phyloP scores from a whole-genome alignment of 2,113 vertebrate species.

The Hemiprocne comata region DNA sequence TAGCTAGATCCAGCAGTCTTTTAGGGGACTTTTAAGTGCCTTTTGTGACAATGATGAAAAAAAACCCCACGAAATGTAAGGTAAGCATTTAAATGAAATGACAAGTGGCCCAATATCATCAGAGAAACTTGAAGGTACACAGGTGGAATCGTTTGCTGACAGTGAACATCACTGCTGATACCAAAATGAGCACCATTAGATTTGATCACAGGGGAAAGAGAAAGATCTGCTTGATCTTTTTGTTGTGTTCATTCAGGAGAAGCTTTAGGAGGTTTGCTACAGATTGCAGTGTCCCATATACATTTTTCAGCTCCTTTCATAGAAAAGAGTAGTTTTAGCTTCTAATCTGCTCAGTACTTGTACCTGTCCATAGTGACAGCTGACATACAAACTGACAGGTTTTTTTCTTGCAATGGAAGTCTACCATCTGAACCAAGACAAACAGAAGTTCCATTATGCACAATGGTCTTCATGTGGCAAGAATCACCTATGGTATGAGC shows the following conservation, averaged over 20 bases:
- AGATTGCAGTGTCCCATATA: background rate
- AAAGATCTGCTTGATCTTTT: background rate
- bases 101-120: background rate
- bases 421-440: background rate
- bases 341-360: background rate
- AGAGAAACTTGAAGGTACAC: background rate
- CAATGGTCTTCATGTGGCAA: background rate
- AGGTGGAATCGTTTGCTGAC: background rate
- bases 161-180: background rate
- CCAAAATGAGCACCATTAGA: fast-evolving
- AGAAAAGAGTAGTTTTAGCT: background rate
- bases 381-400: background rate
- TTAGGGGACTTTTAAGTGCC: background rate
- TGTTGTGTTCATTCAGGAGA: background rate
- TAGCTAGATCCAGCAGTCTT: background rate
- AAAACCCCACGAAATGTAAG: background rate
- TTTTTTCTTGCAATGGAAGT: background rate
- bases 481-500: background rate
- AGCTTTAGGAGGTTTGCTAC: background rate
- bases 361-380: background rate
- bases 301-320: background rate
- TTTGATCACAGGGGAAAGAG: background rate
- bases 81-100: background rate
- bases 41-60: background rate
- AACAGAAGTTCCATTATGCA: background rate